Evolutionary conservation across 2,113 vertebrate genomes (phyloP), one percentile per base, ranked within the genome.

Genomic region (Melanotaenia duboulayi): DNA sequence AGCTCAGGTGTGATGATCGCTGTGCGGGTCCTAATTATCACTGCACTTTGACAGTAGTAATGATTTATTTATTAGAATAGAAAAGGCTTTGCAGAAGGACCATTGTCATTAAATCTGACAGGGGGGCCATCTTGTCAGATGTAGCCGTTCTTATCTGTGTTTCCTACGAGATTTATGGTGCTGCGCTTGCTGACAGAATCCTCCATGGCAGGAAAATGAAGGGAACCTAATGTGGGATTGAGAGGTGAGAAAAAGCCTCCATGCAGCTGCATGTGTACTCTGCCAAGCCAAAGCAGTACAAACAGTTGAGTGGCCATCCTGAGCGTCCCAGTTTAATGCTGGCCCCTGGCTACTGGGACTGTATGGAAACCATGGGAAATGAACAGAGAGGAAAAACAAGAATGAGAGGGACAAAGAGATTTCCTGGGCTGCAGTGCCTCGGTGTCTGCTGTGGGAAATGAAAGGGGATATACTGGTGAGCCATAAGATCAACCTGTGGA

Each of bases 361-460:
- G 48, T 68, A 62, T 72, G 64, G 69, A 80, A 66, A 76, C 44
- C 75, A 63, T 87, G 86, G 80, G 84, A 87, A 89, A 86, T 69
- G 73, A 89, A 66, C 58, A 76, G 67, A 82, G 65, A 76, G 72
- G 72, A 55, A 79, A 83, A 85, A 88, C 77, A 83, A 78, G 73
- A 76, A 64, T 1, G 11, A 64, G 44, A 16, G 32, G 67, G 44
- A 72, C 66, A 82, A 74, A 78, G 71, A 67, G 64, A 77, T 79
- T 77, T 78, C 42, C 65, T 57, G 0, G 35, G 71, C 76, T 80
- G n/a, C 32, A 52, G 65, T 6, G 44, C 80, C 72, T 75, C 65
- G 74, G 57, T 56, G 63, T 59, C 51, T 81, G 74, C 19, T 72
- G 76, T 73, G 80, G 78, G 76, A 86, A 89, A 85, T 76, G 68